Evolutionary conservation across 2,888 invertebrate genomes (phyloP), one percentile per base, ranked within the genome.

Genomic region (Callyntrura sp.): DNA sequence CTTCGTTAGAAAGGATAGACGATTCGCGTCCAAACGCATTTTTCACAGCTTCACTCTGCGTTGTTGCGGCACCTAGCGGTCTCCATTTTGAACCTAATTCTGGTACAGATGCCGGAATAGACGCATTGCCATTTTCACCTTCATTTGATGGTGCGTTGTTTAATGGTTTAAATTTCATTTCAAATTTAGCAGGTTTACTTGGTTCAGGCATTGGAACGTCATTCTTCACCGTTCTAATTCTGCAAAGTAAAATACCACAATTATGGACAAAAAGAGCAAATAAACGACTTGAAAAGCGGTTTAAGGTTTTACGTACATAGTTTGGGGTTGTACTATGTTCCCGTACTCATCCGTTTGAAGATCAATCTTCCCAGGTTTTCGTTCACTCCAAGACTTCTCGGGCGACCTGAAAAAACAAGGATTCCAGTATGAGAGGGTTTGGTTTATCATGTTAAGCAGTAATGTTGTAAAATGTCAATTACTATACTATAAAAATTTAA

Each of bases 301-400:
- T 65, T 65, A 65, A 28, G 51, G 2, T 85, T 83, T 62, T 62
- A 25, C 70, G 6, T 82, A 91, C 91, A 92, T 90, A 28, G 83
- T 89, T 82, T 90, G 89, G 48, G 88, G 55, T 45, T 90, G 90
- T 17, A 91, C 83, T 55, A 86, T 91, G 68, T 92, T 92, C 82
- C 92, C 92, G 78, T 90, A 92, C 14, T 91, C 91, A 57, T 92
- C 92, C n/a, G 92, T 92, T 35, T 91, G 81, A n/a, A 92, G 73
- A 48, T 91, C 90, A 70, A 92, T 91, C 60, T 91, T 92, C 23
- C 91, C 88, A 1, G 43, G 51, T 73, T 57, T 86, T 45, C 86
- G 62, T 51, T 90, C 90, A 82, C 65, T 57, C 85, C 90, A 88
- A 25, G 85, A 48, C 25, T 62, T 68, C 35, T 79, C 79, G 0